These are phyloP conservation scores for Melinaea marsaeus DNA, from an alignment of 2,888 invertebrate species.

Conservation along the genomic window DNA sequence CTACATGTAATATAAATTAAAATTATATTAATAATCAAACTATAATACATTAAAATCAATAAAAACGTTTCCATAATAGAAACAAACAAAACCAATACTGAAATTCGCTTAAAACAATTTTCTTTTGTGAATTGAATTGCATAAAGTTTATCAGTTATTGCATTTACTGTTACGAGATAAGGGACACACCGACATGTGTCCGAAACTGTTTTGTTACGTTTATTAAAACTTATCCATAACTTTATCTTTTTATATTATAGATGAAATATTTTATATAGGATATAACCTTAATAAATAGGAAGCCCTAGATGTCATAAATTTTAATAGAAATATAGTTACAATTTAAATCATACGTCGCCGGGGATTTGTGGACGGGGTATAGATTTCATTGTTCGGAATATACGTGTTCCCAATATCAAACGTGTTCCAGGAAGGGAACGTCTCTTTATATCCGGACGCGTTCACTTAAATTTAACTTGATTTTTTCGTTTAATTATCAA, in stretches of 20 bases:
- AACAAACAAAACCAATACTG: neutral
- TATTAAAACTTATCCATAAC: too few species aligned
- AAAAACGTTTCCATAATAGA: neutral
- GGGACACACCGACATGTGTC: conserved; percentile 63
- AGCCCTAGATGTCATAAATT: too few species aligned
- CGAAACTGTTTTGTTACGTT: too few species aligned
- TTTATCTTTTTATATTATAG: too few species aligned
- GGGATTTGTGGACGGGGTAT: conserved; percentile 29
- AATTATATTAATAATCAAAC: neutral
- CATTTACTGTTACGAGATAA: conserved; percentile 41
- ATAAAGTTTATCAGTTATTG: conserved; percentile 38
- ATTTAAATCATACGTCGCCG: conserved; percentile 35
- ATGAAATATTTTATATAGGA: too few species aligned
- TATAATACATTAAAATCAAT: neutral
- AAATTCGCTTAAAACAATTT: conserved; percentile 27
- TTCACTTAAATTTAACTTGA: conserved; percentile 19
- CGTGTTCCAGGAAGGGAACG: conserved; percentile 35
- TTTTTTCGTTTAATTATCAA: conserved; percentile 2
- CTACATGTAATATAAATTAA: too few species aligned
- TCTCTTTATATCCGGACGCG: conserved; percentile 28
- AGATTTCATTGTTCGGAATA: conserved; percentile 41
- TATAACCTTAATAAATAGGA: too few species aligned
- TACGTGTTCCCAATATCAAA: conserved; percentile 42
- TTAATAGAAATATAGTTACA: conserved; percentile 2
- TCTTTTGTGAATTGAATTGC: conserved; percentile 32